Percentiles rank a stretch among this genome's conserved stretches.
These are phyloP conservation scores for Bursaphelenchus okinawaensis DNA, from an alignment of 2,888 invertebrate species.

Conservation along the genomic window DNA sequence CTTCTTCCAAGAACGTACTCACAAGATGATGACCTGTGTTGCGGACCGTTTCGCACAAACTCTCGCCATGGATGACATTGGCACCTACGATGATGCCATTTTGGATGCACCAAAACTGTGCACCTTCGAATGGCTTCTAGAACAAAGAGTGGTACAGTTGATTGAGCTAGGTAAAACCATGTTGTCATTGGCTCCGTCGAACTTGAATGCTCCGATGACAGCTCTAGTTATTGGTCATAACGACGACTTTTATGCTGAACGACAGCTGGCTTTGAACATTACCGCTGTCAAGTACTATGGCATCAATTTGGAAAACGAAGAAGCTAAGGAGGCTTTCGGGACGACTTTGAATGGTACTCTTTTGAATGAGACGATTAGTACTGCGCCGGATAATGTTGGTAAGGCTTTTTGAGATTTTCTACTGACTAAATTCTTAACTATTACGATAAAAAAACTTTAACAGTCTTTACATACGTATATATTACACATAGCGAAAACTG, in stretches of 20 bases:
- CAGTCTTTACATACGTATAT: too few species aligned
- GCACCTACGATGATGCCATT: not conserved
- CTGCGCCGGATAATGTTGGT: not conserved
- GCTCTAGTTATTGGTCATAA: conserved; percentile 9
- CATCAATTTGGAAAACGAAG: not conserved
- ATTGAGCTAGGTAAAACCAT: not conserved
- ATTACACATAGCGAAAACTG: too few species aligned
- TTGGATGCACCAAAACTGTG: not conserved
- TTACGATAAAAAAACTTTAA: too few species aligned
- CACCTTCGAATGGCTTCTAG: not conserved
- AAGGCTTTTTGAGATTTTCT: too few species aligned
- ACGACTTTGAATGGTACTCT: conserved; percentile 4
- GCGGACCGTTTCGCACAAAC: not conserved
- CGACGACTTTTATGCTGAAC: not conserved
- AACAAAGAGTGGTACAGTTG: conserved; percentile 7
- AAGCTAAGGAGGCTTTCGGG: not conserved
- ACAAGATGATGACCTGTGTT: not conserved
- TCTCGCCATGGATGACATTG: not conserved
- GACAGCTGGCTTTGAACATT: conserved; percentile 3
- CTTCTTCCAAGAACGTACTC: conserved; percentile 9
- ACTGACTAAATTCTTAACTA: too few species aligned
- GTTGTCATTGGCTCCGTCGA: not conserved
- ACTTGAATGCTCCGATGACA: not conserved
- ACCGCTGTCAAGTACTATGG: conserved; percentile 6
- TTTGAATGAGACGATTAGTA: not conserved